Conservation (phyloP, 1,140 invertebrate species). For the Bemisia tabaci region DNA sequence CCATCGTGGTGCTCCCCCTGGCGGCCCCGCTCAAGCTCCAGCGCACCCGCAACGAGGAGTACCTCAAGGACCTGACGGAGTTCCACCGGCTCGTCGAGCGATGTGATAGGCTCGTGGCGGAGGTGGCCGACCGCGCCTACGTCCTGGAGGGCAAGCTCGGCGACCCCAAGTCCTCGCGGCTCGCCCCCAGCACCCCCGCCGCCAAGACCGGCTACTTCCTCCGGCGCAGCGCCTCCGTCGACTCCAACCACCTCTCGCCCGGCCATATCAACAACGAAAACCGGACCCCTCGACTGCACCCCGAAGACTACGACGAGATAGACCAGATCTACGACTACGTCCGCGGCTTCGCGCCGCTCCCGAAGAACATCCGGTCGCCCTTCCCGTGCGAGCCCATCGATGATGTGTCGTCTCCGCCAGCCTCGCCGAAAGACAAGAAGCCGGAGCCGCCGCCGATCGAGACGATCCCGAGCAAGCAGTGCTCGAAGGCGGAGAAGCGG, state of each 20-base stretch:
- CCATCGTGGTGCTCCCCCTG: conserved; percentile 65
- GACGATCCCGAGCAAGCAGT: conserved; percentile 63
- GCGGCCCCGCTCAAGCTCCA: conserved; percentile 74
- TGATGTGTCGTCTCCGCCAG: conserved; percentile 2
- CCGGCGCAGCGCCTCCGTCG: conserved; percentile 55
- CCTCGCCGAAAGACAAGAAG: conserved; percentile 31
- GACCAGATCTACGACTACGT: conserved; percentile 96
- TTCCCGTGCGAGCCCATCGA: conserved; percentile 34
- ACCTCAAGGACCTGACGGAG: conserved; percentile 60
- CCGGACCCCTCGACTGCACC: conserved; percentile 31
- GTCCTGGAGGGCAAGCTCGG: conserved; percentile 62
- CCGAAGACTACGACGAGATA: conserved; percentile 86
- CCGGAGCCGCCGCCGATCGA: conserved; percentile 81
- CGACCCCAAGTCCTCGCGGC: conserved; percentile 27
- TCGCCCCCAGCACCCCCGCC: conserved; percentile 29
- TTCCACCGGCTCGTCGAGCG: conserved; percentile 66
- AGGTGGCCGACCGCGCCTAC: conserved; percentile 65
- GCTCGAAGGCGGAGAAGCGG: conserved; percentile 48
- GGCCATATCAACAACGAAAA: conserved; percentile 27
- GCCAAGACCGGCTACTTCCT: conserved; percentile 44
- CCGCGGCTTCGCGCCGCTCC: conserved; percentile 73
- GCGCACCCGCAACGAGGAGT: conserved; percentile 66
- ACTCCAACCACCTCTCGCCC: conserved; percentile 43
- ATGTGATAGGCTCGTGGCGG: conserved; percentile 58
- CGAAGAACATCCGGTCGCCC: conserved; percentile 58